phyloP scores from a whole-genome alignment of 1,140 invertebrate species.

The Drosophila asahinai region DNA sequence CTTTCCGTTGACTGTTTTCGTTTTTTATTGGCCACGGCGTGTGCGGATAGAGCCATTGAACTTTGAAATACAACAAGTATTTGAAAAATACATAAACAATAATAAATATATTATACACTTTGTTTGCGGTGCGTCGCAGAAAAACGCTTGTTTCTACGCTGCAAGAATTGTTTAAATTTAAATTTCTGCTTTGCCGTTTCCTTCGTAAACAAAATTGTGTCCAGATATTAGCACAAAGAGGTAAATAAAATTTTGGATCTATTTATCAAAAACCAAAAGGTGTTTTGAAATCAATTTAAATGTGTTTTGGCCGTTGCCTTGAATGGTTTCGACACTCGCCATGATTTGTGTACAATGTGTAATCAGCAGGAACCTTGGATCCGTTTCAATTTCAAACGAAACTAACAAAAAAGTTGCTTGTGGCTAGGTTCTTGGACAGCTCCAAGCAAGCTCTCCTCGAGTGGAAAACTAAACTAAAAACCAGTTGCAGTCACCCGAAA shows the following conservation, averaged over 20 bases:
- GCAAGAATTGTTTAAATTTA: conserved; percentile 49
- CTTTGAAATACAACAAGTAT: conserved; percentile 35
- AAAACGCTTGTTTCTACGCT: conserved; percentile 54
- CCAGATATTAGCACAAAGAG: conserved; percentile 19
- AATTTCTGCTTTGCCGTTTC: conserved; percentile 21
- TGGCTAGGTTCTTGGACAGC: conserved; percentile 34
- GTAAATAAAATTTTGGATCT: conserved; percentile 18
- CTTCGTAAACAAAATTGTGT: conserved; percentile 50
- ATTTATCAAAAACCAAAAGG: conserved; percentile 2
- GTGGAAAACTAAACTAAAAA: conserved; percentile 32
- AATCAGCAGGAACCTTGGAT: conserved; percentile 40
- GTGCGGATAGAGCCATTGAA: conserved; percentile 51
- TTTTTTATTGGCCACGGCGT: conserved; percentile 45
- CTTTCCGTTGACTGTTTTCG: conserved; percentile 23
- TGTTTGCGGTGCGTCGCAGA: conserved; percentile 43
- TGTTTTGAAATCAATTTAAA: not conserved
- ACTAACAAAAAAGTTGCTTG: conserved; percentile 33
- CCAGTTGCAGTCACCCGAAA: conserved; percentile 38
- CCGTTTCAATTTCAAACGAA: conserved; percentile 11
- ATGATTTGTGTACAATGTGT: conserved; percentile 30
- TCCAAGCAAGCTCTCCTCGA: not conserved
- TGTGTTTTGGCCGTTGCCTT: conserved; percentile 6
- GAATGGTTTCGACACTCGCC: conserved; percentile 9
- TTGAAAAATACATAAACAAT: conserved; percentile 34
- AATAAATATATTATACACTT: conserved; percentile 18